Evolutionary conservation across 2,888 invertebrate species (phyloP).

Genomic region (Drosophila acutilabella): DNA sequence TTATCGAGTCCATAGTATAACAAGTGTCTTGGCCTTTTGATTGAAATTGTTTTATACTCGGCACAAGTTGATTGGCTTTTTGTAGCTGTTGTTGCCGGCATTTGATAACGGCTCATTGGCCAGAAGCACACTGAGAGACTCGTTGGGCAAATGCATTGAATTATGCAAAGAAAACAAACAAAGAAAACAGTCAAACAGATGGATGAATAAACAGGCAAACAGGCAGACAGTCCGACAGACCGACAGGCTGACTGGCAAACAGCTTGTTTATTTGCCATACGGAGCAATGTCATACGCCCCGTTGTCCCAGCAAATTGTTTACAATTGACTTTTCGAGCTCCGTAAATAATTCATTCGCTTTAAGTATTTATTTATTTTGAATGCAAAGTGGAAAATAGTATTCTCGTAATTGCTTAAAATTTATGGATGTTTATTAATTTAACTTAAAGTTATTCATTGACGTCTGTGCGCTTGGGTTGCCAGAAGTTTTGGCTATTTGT

Average conservation of each 20-base stretch:
- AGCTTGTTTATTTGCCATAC: conserved; percentile 24
- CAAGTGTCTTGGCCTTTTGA: conserved; percentile 62
- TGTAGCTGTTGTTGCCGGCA: conserved; percentile 21
- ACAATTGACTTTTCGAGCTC: conserved; percentile 24
- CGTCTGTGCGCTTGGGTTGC: background rate
- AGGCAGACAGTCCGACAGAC: background rate
- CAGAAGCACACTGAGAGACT: conserved; percentile 14
- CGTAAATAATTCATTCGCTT: conserved; percentile 34
- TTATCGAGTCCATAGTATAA: conserved; percentile 55
- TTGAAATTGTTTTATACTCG: conserved; percentile 47
- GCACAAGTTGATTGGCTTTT: conserved; percentile 49
- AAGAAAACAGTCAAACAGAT: conserved; percentile 23
- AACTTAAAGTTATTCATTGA: background rate
- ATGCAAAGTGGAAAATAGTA: background rate
- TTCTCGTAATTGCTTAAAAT: background rate
- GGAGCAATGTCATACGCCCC: conserved; percentile 22
- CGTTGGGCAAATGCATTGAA: conserved; percentile 45
- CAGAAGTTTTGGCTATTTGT: conserved; percentile 10
- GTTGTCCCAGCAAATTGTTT: conserved; percentile 27
- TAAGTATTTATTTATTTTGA: conserved; percentile 5
- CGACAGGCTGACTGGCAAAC: conserved; percentile 2
- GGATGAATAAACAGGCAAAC: conserved; percentile 16
- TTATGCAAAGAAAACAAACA: conserved; percentile 58
- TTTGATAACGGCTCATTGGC: conserved; percentile 38
- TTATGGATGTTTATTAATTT: conserved; percentile 11